Evolutionary conservation across 2,113 vertebrate genomes (phyloP).

Genomic region (Caracal caracal): DNA sequence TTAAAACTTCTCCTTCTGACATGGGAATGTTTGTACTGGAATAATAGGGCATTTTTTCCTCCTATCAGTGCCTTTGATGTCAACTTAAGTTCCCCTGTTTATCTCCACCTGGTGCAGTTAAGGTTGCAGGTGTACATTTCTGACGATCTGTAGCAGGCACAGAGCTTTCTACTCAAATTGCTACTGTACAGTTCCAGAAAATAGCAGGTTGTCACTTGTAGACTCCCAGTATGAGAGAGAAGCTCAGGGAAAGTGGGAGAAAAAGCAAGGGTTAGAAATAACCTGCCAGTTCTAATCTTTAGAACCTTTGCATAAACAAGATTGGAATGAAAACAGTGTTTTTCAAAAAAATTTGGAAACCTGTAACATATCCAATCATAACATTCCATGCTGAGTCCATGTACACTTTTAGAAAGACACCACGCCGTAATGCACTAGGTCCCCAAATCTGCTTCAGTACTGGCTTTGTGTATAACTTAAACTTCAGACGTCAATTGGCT

Average conservation of each 20-base stretch:
- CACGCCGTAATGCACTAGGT: conserved; percentile 76
- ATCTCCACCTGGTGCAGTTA: background rate
- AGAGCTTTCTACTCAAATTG: conserved; percentile 46
- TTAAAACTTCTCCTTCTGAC: conserved; percentile 19
- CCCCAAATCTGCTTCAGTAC: conserved; percentile 71
- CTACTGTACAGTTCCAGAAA: conserved; percentile 63
- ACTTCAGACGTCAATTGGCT: conserved; percentile 72
- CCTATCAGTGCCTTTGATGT: background rate
- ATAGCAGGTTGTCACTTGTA: conserved; percentile 73
- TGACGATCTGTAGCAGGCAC: conserved; percentile 54
- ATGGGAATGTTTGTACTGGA: conserved; percentile 30
- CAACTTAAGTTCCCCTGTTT: conserved; percentile 45
- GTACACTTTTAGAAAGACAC: conserved; percentile 85
- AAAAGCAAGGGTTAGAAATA: conserved; percentile 82
- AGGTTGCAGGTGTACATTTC: background rate
- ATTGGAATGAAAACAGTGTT: conserved; percentile 86
- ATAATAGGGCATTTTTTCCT: background rate
- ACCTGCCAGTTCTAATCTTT: conserved; percentile 83
- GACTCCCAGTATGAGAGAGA: conserved; percentile 18
- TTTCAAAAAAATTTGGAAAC: conserved; percentile 77
- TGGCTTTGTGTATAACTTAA: conserved; percentile 79
- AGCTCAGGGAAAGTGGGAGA: background rate
- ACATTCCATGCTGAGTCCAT: conserved; percentile 82
- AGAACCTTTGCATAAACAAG: conserved; percentile 86
- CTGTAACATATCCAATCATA: conserved; percentile 86